Evolutionary conservation across 2,113 vertebrate species (phyloP), one percentile per base, ranked within the genome.

Genomic region (Climacteris rufus): DNA sequence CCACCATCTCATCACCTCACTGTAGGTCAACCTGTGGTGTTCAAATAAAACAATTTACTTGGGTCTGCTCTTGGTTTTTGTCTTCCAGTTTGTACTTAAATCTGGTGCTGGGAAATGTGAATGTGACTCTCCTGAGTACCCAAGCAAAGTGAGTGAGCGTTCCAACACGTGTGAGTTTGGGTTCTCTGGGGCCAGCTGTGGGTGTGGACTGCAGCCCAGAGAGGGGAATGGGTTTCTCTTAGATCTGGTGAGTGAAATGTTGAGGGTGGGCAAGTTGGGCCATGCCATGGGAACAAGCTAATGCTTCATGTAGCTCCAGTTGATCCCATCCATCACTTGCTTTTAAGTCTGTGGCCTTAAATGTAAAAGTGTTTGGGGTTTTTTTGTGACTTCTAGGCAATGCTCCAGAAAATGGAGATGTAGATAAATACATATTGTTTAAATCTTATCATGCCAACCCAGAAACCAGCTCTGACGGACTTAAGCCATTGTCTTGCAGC

Each of bases 91-190:
- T 99, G 53, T 99, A 99, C 97, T 97, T 99, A 92, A 99, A 98
- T 92, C 96, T 99, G 95, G 99, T 99, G 80, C 98, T 99, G 49
- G 99, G 99, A 81, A 99, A 99, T 0, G 99, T 99, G 96, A 99
- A 99, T 24, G 99, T 99, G 53, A 99, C 99, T 12, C 99, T 99
- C 40, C 99, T 99, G 96, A 99, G 98, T 97, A 99, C 99, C 92
- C 99, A 99, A 95, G 99, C 99, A 84, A 99, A 99, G 99, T 99
- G 97, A 98, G 98, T 97, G 84, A 59, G 40, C 0, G 6, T 69
- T 50, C 52, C 47, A 6, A 1, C 1, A 0, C 0, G 0, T 39
- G 23, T 44, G 25, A 31, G 19, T 75, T 31, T 49, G 56, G 44
- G 30, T 89, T 71, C 30, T 66, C 39, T 25, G 50, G 50, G 54